Conservation (phyloP, 2,888 invertebrate species). For the Colletes collaris region DNA sequence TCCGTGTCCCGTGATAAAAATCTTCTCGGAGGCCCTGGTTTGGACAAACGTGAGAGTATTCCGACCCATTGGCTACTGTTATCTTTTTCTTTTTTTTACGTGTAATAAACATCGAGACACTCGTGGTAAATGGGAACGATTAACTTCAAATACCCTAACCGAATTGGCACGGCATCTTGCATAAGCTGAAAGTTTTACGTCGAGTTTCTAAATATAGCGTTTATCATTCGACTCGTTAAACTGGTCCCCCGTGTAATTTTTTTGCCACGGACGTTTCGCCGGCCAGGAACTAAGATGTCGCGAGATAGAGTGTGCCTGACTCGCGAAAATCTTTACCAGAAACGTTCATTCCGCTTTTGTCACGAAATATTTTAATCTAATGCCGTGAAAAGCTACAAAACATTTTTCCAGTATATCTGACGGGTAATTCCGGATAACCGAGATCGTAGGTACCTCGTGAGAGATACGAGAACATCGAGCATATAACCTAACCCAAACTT, state of each 20-base stretch:
- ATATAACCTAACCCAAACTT: too few relatives aligned
- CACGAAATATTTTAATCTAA: neutral
- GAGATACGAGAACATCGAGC: too few relatives aligned
- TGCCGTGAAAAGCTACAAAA: neutral
- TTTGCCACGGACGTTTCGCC: constrained; percentile 36
- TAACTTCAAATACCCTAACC: constrained; percentile 23
- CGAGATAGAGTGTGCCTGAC: constrained; percentile 38
- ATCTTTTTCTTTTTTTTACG: neutral
- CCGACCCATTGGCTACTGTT: too few relatives aligned
- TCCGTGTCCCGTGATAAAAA: too few relatives aligned
- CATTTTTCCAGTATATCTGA: too few relatives aligned
- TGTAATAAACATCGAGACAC: neutral
- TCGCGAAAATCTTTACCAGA: constrained; percentile 1
- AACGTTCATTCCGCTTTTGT: neutral
- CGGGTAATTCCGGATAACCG: too few relatives aligned
- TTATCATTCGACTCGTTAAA: constrained; percentile 58
- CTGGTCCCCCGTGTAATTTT: constrained; percentile 58
- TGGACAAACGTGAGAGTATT: too few relatives aligned
- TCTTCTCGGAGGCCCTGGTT: too few relatives aligned
- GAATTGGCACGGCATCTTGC: constrained; percentile 51
- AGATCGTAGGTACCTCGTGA: too few relatives aligned
- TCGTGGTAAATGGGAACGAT: constrained; percentile 1
- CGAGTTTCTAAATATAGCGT: constrained; percentile 67
- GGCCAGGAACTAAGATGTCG: constrained; percentile 13
- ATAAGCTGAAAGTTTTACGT: constrained; percentile 58